Base-by-base conservation (phyloP, 2,888 invertebrate species). In the Papilio protenor region DNA sequence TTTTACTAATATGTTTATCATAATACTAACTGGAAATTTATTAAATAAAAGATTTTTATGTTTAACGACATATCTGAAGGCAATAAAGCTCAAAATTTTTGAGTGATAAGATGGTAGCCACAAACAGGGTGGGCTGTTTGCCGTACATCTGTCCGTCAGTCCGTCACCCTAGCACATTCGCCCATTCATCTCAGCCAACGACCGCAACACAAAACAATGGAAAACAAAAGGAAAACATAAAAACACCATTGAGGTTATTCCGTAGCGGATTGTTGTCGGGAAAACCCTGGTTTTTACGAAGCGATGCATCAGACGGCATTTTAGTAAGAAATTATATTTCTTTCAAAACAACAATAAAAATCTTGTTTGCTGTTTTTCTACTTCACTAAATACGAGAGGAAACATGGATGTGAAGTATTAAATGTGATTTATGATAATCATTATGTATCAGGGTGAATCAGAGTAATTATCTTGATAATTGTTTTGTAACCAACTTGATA, bases 211-310 rank as follows among this genome's bases (percentile, higher is more conserved):
- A 40, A 57, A 57, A 76, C 71, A 76, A 71, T 69, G 47, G 10
- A 59, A 72, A 77, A 72, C 59, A 71, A 77, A 77, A 66, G 73
- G 73, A 77, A 64, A 73, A 49, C 49, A 27, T 73, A 66, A 73
- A 72, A 55, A 55, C 12, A 57, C 16, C 27, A 27, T 59, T 71
- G 27, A 71, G 59, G 27, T 71, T 45, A 71, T 59, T 71, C 45
- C 59, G 59, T 57, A 23, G 59, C n/a, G 47, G 27, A 40, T 59
- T 21, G 40, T 45, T 12, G 59, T 5, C 57, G 59, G 76, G 71
- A 59, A 76, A 76, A 76, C 70, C 75, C 70, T 59, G 49, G 57
- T 71, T 69, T 73, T 69, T 66, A 77, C 55, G n/a, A 64, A 52
- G 45, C 52, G 33, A 77, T 61, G 23, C 77, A 71, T 59, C 70